Evolutionary conservation across 1,140 invertebrate genomes (phyloP), one percentile per base, ranked within the genome.

Genomic region (Macrosteles quadrilineatus): DNA sequence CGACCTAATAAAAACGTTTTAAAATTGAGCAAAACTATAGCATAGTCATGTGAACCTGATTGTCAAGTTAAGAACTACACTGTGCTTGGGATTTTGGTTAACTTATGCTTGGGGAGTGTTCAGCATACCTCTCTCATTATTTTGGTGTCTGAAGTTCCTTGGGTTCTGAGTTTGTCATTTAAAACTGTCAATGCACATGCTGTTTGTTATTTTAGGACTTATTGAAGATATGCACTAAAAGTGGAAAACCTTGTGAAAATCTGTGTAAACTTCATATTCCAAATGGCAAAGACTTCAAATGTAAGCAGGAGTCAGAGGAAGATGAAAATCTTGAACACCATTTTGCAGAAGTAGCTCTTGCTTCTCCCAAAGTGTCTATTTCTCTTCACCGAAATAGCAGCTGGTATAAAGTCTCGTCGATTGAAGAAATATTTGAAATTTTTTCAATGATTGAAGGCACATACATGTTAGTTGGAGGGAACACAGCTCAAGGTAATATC

Each of bases 401-500:
- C 1, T 64, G 62, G 62, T 64, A 64, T 31, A 64, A 64, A 19
- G 62, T 64, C 29, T 12, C 2, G 1, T 17, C n/a, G 12, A n/a
- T 64, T 2, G 32, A 32, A 14, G 62, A 64, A n/a, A 30, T 64
- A 19, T 64, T 64, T 36, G 29, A 64, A n/a, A 64, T 64, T 14
- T 64, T 64, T 19, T 27, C 17, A 6, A 64, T 64, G 62, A 19
- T 64, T 11, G 36, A 23, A 32, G 62, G 62, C 2, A 19, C 29
- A 2, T 64, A 64, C 30, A 30, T 19, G 27, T 27, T 64, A 4
- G 29, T 64, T 14, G 62, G 27, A 32, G 62, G 62, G 4, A 64
- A 64, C 62, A 64, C 62, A 3, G 62, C 62, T 11, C 11, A 64
- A 64, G 62, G 62, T 64, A 29, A 62, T 30, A 62, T n/a, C n/a